A percentile compares a stretch with the other conserved stretches of the same genome.
Evolutionary conservation across 2,797 vertebrate genomes (phyloP).

Genomic region (Balearica regulorum): DNA sequence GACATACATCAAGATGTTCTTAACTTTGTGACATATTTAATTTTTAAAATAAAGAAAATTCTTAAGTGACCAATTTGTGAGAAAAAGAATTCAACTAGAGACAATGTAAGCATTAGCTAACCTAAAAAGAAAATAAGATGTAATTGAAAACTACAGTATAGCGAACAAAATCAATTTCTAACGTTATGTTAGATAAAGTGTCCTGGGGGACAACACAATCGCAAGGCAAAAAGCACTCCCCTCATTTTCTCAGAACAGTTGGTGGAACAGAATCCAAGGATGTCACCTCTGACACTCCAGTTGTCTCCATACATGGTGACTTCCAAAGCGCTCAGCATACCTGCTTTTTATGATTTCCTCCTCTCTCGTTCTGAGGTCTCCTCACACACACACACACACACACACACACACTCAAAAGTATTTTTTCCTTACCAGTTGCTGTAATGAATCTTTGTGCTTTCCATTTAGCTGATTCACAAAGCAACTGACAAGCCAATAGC

Average conservation of each 20-base stretch:
- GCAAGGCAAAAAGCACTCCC: neutral
- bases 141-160: neutral
- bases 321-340: too few relatives aligned
- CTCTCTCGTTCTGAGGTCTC: neutral
- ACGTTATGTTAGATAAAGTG: neutral
- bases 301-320: neutral
- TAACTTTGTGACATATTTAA: neutral
- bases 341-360: neutral
- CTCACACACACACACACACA: neutral
- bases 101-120: neutral
- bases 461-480: conserved; percentile 90
- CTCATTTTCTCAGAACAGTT: neutral
- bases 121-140: neutral
- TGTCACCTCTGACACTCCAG: neutral
- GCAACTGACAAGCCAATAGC: conserved; percentile 92
- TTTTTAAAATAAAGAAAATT: neutral
- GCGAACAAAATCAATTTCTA: neutral
- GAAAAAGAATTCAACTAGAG: neutral
- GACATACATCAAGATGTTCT: neutral
- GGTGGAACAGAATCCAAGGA: neutral
- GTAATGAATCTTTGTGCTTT: conserved; percentile 90
- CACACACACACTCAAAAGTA: accelerated
- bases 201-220: neutral
- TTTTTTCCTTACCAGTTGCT: conserved; percentile 82
- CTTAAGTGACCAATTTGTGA: neutral